Percentiles rank a stretch among this genome's conserved stretches.
Conservation (phyloP, 2,888 invertebrate species). For the Linyphia triangularis region DNA sequence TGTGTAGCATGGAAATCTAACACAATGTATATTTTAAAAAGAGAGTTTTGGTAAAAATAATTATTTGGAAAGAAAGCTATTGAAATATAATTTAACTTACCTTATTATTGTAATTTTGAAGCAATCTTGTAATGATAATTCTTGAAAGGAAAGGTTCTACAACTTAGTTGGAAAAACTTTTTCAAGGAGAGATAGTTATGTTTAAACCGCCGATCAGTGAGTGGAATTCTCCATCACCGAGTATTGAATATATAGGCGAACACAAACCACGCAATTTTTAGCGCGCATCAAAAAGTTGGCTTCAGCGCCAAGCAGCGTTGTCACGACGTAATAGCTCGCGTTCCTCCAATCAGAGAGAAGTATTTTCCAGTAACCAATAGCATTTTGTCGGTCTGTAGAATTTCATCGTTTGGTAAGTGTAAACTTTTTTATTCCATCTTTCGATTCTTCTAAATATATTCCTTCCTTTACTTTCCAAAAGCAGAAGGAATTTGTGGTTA, state of each 20-base stretch:
- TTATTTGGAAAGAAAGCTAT: too few relatives aligned
- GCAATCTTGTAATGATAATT: neutral
- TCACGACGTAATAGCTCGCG: slow-evolving; percentile 51
- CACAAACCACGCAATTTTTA: slow-evolving; percentile 53
- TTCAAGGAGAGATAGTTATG: slow-evolving; percentile 1
- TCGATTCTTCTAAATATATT: slow-evolving; percentile 4
- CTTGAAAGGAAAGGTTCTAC: neutral
- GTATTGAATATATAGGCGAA: slow-evolving; percentile 52
- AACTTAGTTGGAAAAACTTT: slow-evolving; percentile 31
- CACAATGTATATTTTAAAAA: too few relatives aligned
- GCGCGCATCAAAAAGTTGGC: slow-evolving; percentile 57
- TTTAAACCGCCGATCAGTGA: slow-evolving; percentile 28
- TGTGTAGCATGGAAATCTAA: too few relatives aligned
- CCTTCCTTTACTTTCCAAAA: slow-evolving; percentile 5
- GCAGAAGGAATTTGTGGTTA: slow-evolving; percentile 30
- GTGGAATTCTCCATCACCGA: neutral
- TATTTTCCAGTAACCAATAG: slow-evolving; percentile 47
- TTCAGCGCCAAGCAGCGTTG: slow-evolving; percentile 56
- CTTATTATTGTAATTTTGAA: slow-evolving; percentile 16
- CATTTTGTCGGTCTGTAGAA: slow-evolving; percentile 28
- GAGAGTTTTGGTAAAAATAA: too few relatives aligned
- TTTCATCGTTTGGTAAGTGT: slow-evolving; percentile 52
- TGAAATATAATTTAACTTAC: too few relatives aligned
- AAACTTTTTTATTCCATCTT: slow-evolving; percentile 35
- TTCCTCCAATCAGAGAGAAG: slow-evolving; percentile 44